A percentile compares a stretch with the other conserved stretches of the same genome.
Evolutionary conservation across 2,888 invertebrate genomes (phyloP).

Genomic region (Ornithoptera alexandrae): DNA sequence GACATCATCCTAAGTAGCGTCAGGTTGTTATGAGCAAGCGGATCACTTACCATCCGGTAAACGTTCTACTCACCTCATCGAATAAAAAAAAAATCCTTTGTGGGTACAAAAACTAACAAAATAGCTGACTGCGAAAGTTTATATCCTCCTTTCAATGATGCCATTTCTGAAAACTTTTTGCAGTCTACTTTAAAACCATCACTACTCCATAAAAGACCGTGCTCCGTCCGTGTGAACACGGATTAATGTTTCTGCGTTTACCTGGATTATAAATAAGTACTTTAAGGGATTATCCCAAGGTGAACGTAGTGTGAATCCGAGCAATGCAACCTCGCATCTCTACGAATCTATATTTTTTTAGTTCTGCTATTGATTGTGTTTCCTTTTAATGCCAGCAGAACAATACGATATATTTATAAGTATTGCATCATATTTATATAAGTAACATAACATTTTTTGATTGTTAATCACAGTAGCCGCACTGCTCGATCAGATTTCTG

Average conservation of each 20-base stretch:
- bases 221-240: constrained; percentile 20
- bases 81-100: no score
- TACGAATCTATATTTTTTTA: not conserved
- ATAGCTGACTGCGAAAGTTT: no score
- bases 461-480: not conserved
- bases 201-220: constrained; percentile 2
- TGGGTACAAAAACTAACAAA: no score
- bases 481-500: not conserved
- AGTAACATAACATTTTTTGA: not conserved
- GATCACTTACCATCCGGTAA: no score
- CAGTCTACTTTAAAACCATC: not conserved
- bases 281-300: constrained; percentile 17
- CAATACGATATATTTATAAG: no score
- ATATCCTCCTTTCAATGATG: no score
- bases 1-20: no score
- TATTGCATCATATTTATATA: not conserved
- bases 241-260: constrained; percentile 16
- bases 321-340: not conserved
- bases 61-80: no score
- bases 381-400: not conserved
- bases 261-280: constrained; percentile 7
- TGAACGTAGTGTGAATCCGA: not conserved
- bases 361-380: not conserved
- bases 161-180: not conserved
- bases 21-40: no score